A percentile compares a stretch with the other conserved stretches of the same genome.
Conservation (phyloP, 2,113 vertebrate species). For the Amphiprion percula region DNA sequence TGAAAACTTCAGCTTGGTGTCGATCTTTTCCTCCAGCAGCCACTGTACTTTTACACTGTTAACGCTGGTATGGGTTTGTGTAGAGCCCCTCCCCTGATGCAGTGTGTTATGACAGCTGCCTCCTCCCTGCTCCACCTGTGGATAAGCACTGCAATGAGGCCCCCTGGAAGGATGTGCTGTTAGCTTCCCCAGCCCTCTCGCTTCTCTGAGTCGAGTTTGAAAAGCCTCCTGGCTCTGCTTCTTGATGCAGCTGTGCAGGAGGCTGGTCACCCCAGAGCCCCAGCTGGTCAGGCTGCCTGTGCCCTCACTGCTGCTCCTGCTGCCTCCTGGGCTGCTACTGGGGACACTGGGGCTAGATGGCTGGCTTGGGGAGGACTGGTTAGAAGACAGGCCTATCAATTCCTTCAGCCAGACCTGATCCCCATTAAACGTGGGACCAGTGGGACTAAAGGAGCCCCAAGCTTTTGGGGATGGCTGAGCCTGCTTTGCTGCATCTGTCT, state of each 20-base stretch:
- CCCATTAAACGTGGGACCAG: slow-evolving; percentile 1
- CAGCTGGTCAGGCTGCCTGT: slow-evolving; percentile 49
- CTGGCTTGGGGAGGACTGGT: slow-evolving; percentile 44
- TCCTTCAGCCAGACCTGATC: slow-evolving; percentile 64
- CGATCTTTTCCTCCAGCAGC: slow-evolving; percentile 78
- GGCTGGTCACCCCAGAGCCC: slow-evolving; percentile 62
- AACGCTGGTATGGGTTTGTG: slow-evolving; percentile 20
- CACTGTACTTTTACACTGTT: slow-evolving; percentile 64
- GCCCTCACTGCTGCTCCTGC: slow-evolving; percentile 57
- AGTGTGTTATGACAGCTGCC: slow-evolving; percentile 13
- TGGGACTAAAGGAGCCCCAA: slow-evolving; percentile 10
- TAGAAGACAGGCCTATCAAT: slow-evolving; percentile 30
- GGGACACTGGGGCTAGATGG: slow-evolving; percentile 56
- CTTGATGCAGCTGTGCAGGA: slow-evolving; percentile 74
- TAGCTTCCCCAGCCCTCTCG: slow-evolving; percentile 6
- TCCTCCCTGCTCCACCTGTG: slow-evolving; percentile 48
- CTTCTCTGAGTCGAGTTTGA: slow-evolving; percentile 56
- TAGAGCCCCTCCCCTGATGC: slow-evolving; percentile 67
- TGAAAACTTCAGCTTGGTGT: slow-evolving; percentile 89
- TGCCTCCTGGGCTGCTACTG: slow-evolving; percentile 67
- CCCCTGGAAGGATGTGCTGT: slow-evolving; percentile 12
- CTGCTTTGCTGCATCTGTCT: slow-evolving; percentile 26
- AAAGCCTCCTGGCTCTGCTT: slow-evolving; percentile 73
- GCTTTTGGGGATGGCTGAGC: slow-evolving; percentile 8
- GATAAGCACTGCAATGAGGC: slow-evolving; percentile 13